Conservation (phyloP, 2,888 invertebrate genomes). For the Tipula lateralis region DNA sequence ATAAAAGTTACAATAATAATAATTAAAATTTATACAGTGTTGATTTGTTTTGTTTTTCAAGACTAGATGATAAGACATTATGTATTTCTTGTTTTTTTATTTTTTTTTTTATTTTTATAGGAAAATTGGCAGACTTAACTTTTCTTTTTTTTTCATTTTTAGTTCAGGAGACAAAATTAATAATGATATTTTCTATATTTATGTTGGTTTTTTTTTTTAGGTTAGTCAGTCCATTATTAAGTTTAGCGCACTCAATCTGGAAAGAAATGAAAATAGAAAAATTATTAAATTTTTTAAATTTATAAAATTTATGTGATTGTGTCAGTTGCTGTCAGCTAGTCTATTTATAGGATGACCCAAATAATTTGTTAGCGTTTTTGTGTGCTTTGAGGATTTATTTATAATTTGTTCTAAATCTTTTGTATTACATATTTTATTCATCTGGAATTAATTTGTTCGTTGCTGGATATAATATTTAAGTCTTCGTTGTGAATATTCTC, state of each 20-base stretch:
- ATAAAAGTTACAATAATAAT: background rate
- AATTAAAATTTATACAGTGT: background rate
- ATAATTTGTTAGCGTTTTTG: background rate
- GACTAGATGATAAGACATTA: conserved; percentile 14
- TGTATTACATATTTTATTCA: background rate
- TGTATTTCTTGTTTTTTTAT: background rate
- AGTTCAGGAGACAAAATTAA: conserved; percentile 19
- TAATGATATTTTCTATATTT: background rate
- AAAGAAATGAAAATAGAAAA: background rate
- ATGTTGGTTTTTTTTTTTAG: background rate
- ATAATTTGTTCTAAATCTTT: background rate
- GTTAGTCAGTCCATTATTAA: conserved; percentile 24
- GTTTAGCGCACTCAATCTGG: conserved; percentile 19
- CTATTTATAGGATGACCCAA: background rate
- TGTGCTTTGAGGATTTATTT: background rate
- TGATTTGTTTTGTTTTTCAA: background rate
- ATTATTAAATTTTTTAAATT: background rate
- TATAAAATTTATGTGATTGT: background rate
- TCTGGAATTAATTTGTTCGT: background rate
- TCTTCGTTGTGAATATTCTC: no score
- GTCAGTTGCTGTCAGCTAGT: background rate
- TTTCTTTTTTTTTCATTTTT: background rate
- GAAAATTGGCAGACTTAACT: conserved; percentile 24
- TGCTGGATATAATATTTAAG: no score
- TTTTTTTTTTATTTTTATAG: background rate